Evolutionary conservation across 2,113 vertebrate species (phyloP).

Genomic region (Noturus placidus): DNA sequence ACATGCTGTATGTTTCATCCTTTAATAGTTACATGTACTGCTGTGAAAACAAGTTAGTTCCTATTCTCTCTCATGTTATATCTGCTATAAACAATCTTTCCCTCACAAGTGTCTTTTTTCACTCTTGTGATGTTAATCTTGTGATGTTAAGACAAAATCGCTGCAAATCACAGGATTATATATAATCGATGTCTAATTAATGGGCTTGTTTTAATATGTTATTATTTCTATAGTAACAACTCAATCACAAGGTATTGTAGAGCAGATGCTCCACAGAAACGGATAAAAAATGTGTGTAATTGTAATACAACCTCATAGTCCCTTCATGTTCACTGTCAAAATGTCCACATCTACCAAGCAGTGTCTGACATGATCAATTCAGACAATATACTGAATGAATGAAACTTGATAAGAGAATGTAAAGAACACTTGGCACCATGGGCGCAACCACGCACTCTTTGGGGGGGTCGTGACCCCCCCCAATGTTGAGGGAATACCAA

Average conservation of each 20-base stretch:
- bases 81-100: background rate
- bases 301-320: background rate
- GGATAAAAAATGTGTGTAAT: background rate
- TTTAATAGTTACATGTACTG: background rate
- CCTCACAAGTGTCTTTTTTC: background rate
- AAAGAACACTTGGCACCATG: slow-evolving; percentile 7
- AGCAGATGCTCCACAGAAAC: no score
- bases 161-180: background rate
- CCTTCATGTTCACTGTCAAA: background rate
- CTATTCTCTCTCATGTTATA: background rate
- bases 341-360: background rate
- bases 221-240: background rate
- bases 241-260: background rate
- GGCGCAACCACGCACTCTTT: no score
- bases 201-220: background rate
- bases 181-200: background rate
- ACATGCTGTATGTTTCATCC: background rate
- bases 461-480: no score
- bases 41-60: background rate
- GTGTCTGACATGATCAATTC: background rate
- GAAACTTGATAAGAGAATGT: slow-evolving; percentile 9
- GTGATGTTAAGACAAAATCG: background rate
- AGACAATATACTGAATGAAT: background rate
- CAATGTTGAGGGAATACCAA: no score
- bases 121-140: background rate